phyloP scores from a whole-genome alignment of 2,797 vertebrate species.

The Galago senegalensis region DNA sequence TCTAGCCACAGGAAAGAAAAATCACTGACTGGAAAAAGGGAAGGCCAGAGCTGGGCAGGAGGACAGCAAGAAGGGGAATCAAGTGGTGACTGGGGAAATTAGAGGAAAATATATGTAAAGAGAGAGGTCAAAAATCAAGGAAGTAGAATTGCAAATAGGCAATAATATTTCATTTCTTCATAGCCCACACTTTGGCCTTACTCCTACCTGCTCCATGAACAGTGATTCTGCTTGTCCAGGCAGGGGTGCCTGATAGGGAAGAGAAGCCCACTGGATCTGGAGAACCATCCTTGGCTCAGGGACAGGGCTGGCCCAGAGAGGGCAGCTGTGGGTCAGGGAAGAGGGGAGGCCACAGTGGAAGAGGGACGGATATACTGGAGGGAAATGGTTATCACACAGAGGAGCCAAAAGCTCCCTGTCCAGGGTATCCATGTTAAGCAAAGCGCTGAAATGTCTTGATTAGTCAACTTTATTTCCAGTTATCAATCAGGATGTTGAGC shows the following conservation, averaged over 20 bases:
- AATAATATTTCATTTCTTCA: background rate
- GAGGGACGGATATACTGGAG: background rate
- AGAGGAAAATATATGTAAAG: background rate
- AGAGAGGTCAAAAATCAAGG: background rate
- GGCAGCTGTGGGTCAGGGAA: background rate
- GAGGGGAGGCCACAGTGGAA: background rate
- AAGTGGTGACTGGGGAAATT: background rate
- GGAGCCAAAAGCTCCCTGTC: background rate
- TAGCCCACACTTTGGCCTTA: background rate
- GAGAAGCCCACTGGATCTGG: background rate
- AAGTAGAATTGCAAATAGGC: background rate
- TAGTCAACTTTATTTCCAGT: constrained; percentile 33
- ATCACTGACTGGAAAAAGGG: background rate
- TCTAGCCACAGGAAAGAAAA: background rate
- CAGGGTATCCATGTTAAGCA: background rate
- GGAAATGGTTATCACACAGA: background rate
- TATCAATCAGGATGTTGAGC: constrained; percentile 49
- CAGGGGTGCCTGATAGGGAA: background rate
- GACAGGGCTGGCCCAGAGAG: accelerated
- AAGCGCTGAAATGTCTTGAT: background rate
- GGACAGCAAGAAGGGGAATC: background rate
- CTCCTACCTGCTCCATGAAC: background rate
- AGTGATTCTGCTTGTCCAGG: background rate
- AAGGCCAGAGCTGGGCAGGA: background rate
- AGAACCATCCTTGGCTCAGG: background rate